These are phyloP conservation scores for Pinna nobilis DNA, from an alignment of 1,140 invertebrate genomes.

Conservation along the genomic window DNA sequence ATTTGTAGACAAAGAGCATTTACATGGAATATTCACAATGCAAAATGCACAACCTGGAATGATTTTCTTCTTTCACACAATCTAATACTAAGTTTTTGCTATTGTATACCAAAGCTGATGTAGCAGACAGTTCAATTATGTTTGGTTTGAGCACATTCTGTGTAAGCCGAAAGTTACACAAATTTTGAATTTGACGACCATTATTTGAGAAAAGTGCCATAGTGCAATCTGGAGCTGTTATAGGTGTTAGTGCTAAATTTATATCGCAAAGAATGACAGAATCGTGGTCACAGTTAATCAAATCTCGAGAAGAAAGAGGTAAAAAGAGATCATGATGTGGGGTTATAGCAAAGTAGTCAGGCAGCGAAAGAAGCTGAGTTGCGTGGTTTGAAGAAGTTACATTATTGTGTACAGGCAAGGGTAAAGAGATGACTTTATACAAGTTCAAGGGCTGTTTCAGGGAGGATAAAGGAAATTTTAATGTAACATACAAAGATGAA, in stretches of 20 bases:
- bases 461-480: constrained; percentile 29
- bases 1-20: constrained; percentile 1
- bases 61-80: not conserved
- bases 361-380: constrained; percentile 24
- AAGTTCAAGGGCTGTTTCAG: constrained; percentile 8
- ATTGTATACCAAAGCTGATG: constrained; percentile 27
- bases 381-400: constrained; percentile 8
- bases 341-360: constrained; percentile 31
- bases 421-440: constrained; percentile 19
- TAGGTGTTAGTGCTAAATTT: constrained; percentile 22
- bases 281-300: constrained; percentile 21
- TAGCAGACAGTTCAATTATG: constrained; percentile 26
- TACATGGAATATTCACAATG: constrained; percentile 23
- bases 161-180: constrained; percentile 21
- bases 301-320: constrained; percentile 2
- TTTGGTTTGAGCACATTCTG: not conserved
- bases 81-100: not conserved
- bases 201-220: constrained; percentile 20
- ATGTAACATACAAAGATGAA: constrained; percentile 11
- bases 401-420: constrained; percentile 20
- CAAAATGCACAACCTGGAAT: constrained; percentile 20
- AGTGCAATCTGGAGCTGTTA: not conserved
- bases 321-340: constrained; percentile 9
- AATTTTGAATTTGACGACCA: not conserved
- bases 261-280: not conserved